A percentile compares a stretch with the other conserved stretches of the same genome.
phyloP scores from a whole-genome alignment of 2,888 invertebrate genomes.

The Polymixis lichenea region DNA sequence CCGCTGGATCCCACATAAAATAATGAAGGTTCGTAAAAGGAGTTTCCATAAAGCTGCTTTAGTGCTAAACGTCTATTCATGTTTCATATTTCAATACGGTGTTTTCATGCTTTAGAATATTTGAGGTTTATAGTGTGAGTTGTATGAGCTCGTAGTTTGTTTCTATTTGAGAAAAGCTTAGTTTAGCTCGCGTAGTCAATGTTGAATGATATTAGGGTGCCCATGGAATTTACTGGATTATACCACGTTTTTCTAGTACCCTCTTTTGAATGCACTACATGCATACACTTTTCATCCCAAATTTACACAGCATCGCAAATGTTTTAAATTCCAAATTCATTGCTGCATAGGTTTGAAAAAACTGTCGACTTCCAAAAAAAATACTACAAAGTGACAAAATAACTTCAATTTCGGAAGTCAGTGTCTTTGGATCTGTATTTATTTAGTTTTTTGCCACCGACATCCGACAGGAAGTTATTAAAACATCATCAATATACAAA shows the following conservation, averaged over 20 bases:
- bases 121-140: neutral
- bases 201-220: neutral
- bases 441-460: too few relatives aligned
- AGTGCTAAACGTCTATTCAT: slow-evolving; percentile 38
- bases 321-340: too few relatives aligned
- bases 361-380: too few relatives aligned
- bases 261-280: too few relatives aligned
- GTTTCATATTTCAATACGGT: slow-evolving; percentile 49
- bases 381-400: too few relatives aligned
- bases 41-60: slow-evolving; percentile 45
- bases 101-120: slow-evolving; percentile 22
- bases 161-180: neutral
- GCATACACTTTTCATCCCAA: too few relatives aligned
- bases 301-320: too few relatives aligned
- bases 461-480: too few relatives aligned
- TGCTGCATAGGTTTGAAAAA: too few relatives aligned
- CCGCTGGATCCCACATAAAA: slow-evolving; percentile 49
- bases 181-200: neutral
- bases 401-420: too few relatives aligned
- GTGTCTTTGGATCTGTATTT: too few relatives aligned
- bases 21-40: slow-evolving; percentile 58
- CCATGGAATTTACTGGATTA: neutral
- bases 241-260: neutral
- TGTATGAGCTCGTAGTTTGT: neutral
- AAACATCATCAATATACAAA: too few relatives aligned